These are phyloP conservation scores for Oryzaephilus surinamensis DNA, from an alignment of 1,140 invertebrate genomes.

Conservation along the genomic window DNA sequence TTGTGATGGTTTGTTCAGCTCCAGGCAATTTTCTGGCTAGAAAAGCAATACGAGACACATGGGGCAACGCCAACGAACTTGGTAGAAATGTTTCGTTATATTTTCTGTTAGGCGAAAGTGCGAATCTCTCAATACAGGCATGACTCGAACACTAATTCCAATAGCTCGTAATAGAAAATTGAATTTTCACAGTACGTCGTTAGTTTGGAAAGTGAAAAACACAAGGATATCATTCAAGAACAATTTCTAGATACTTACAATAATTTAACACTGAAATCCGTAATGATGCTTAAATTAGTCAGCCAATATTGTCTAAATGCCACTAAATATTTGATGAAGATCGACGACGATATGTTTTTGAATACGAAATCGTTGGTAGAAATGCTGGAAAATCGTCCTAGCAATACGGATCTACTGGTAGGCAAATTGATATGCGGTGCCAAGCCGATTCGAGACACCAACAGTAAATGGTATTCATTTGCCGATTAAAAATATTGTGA, in stretches of 20 bases:
- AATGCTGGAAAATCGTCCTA: slow-evolving; percentile 32
- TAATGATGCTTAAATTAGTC: slow-evolving; percentile 77
- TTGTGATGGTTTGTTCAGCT: slow-evolving; percentile 65
- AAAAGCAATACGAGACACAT: slow-evolving; percentile 66
- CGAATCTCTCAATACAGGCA: slow-evolving; percentile 45
- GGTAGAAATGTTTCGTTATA: slow-evolving; percentile 36
- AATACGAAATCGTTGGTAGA: slow-evolving; percentile 49
- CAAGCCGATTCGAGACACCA: slow-evolving; percentile 55
- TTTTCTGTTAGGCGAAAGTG: slow-evolving; percentile 47
- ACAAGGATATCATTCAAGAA: slow-evolving; percentile 84
- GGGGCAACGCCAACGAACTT: slow-evolving; percentile 57
- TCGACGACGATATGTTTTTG: slow-evolving; percentile 77
- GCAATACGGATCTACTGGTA: slow-evolving; percentile 44
- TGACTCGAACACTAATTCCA: background rate
- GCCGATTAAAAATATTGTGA: background rate
- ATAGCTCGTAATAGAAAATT: slow-evolving; percentile 1
- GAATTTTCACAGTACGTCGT: slow-evolving; percentile 13
- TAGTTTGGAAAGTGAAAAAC: slow-evolving; percentile 43
- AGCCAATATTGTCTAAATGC: slow-evolving; percentile 48
- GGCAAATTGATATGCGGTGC: slow-evolving; percentile 67
- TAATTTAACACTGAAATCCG: slow-evolving; percentile 83
- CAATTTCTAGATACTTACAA: slow-evolving; percentile 83
- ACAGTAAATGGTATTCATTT: slow-evolving; percentile 61
- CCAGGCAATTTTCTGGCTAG: slow-evolving; percentile 54
- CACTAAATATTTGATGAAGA: slow-evolving; percentile 60